Percentiles rank a stretch among this genome's conserved stretches.
phyloP scores from a whole-genome alignment of 1,140 invertebrate genomes.

The Pseudoatta argentina region DNA sequence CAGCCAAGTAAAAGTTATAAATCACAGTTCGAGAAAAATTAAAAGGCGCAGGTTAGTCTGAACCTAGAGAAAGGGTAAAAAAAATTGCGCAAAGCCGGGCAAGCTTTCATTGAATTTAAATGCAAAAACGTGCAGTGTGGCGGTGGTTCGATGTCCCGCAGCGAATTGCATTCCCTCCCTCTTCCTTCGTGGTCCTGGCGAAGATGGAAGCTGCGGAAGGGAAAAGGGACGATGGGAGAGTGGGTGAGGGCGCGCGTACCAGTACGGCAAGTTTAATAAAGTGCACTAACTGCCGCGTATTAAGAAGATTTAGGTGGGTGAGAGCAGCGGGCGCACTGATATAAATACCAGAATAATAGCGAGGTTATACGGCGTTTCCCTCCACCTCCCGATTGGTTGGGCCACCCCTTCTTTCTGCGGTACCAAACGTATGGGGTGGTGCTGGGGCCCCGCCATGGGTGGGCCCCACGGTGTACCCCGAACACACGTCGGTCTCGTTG shows the following conservation, averaged over 20 bases:
- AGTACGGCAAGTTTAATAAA: constrained; percentile 76
- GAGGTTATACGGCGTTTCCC: constrained; percentile 79
- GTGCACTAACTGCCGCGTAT: constrained; percentile 81
- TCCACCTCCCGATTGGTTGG: constrained; percentile 43
- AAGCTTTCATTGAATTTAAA: constrained; percentile 63
- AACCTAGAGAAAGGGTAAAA: not conserved
- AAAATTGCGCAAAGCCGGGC: constrained; percentile 31
- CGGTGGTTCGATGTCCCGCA: constrained; percentile 63
- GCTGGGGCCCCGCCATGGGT: constrained; percentile 80
- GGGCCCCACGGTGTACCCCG: constrained; percentile 73
- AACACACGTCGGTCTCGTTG: constrained; percentile 64
- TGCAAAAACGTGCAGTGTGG: constrained; percentile 30
- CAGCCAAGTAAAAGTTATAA: not conserved
- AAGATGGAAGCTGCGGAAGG: not conserved
- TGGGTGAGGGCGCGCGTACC: constrained; percentile 57
- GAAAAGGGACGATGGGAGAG: not conserved
- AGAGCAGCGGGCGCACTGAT: constrained; percentile 74
- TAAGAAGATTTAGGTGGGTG: constrained; percentile 83
- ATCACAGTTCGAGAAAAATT: constrained; percentile 7
- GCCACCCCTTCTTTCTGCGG: constrained; percentile 53
- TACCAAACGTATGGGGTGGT: constrained; percentile 82
- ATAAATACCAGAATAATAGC: constrained; percentile 84
- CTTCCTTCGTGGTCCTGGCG: not conserved
- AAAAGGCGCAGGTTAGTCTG: not conserved
- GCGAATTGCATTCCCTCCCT: constrained; percentile 32